Evolutionary conservation across 2,888 invertebrate species (phyloP), one percentile per base, ranked within the genome.

Genomic region (Mesochorus sp.): DNA sequence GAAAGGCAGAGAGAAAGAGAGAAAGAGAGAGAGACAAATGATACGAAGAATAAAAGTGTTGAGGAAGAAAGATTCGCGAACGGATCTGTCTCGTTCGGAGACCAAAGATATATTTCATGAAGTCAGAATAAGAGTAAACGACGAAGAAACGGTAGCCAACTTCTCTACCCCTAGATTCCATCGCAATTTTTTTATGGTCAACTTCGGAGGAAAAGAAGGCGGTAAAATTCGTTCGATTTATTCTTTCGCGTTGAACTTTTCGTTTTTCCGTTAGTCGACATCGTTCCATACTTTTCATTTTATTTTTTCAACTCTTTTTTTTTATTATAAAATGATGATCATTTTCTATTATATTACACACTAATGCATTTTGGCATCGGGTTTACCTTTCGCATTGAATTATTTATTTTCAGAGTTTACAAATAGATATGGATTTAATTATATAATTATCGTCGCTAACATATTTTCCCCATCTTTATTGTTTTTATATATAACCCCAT

Each of bases 31-130:
- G 73, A 61, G 59, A 53, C 14, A n/a, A 34, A 21, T 24, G 34
- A 37, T 51, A 51, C 26, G 26, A 37, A 21, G 2, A 62, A 78
- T 34, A 14, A 47, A 62, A 44, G 31, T 28, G 53, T 17, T 17
- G 39, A 62, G 66, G 57, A 49, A 72, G 37, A 42, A 49, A 67
- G 39, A 67, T 71, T 80, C 53, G 34, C 51, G 37, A 73, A 74
- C 19, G 64, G 31, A 68, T 44, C 57, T 51, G 61, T 76, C 70
- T 78, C 61, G 51, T 76, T 75, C 47, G 31, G 42, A 37, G 49
- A 39, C 68, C 62, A 31, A 57, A 62, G 19, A 64, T 59, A 73
- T 55, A 62, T 62, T 62, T 42, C 8, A n/a, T 31, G 8, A 49
- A 59, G 66, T 71, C 44, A 21, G n/a, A 3, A 34, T 28, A 28